A percentile compares a stretch with the other conserved stretches of the same genome.
phyloP scores from a whole-genome alignment of 2,113 vertebrate species.

The Scortum barcoo region DNA sequence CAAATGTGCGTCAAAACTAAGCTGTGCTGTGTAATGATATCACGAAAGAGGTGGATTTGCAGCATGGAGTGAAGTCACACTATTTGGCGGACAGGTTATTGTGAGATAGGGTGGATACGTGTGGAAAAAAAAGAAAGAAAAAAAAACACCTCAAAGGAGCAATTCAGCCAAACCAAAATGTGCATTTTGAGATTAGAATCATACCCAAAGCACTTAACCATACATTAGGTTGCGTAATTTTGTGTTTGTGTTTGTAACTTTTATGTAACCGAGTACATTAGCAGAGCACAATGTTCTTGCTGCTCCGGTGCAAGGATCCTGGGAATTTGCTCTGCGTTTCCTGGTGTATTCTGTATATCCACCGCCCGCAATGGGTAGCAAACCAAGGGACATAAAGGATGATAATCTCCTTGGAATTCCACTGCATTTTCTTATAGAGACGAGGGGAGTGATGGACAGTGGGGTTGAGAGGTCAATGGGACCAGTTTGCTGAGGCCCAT shows the following conservation, averaged over 20 bases:
- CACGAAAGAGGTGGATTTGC: conserved; percentile 16
- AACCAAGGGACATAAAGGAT: conserved; percentile 79
- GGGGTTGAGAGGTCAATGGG: conserved; percentile 84
- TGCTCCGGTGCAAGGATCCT: conserved; percentile 37
- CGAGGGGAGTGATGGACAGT: conserved; percentile 79
- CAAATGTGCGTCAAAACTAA: conserved; percentile 32
- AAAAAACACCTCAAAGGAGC: conserved; percentile 22
- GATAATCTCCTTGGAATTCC: conserved; percentile 84
- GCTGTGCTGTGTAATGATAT: conserved; percentile 7
- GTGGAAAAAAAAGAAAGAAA: too few relatives aligned
- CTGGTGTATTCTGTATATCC: conserved; percentile 65
- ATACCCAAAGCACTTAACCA: neutral
- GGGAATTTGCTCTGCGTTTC: conserved; percentile 53
- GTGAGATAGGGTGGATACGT: conserved; percentile 1
- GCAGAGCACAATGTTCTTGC: conserved; percentile 11
- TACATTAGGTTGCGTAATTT: conserved; percentile 21
- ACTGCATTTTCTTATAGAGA: conserved; percentile 74
- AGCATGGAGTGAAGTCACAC: neutral
- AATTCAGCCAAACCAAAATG: conserved; percentile 36
- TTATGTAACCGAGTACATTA: conserved; percentile 13
- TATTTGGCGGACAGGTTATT: neutral
- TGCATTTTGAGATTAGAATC: conserved; percentile 39
- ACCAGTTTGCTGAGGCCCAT: conserved; percentile 85
- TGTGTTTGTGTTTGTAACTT: conserved; percentile 11
- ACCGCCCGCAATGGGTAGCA: conserved; percentile 49